Base-by-base conservation (phyloP, 1,140 invertebrate genomes). In the Aphidius ervi region DNA sequence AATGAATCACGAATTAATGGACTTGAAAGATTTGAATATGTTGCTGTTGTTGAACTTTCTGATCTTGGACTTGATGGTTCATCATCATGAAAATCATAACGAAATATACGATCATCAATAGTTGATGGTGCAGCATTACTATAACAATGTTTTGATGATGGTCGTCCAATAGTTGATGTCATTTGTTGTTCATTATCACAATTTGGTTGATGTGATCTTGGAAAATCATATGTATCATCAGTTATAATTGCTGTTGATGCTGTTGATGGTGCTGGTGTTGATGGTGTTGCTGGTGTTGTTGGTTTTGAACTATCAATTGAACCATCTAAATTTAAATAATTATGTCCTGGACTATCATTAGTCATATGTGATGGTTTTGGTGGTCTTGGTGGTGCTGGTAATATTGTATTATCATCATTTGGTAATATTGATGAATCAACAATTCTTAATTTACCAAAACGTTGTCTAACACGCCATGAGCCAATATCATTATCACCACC, bases 201-300 rank as follows among this genome's bases (percentile, higher is more conserved):
- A 67, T 78, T 76, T 54, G 80, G 79, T 62, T 84, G 81, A 71
- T 89, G 86, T 52, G 86, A 86, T 61, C 87, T 81, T 39, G 88
- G 87, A 76, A 89, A 86, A 71, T 91, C 88, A 67, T 90, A 89
- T 63, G 84, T 86, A 47, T 89, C 88, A 73, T 90, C 88, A 0
- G 70, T 73, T 3, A 79, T 61, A 9, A 70, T 58, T 1, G 67
- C 65, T 8, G 68, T 70, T 6, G 66, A 64, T 2, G 74, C 71
- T 1, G 74, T 78, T 5, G 70, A 68, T 42, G 77, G 72, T 5
- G 70, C 73, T 5, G 75, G 70, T 5, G 76, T 76, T 0, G 70
- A 72, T 20, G 75, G 75, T 6, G 76, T 77, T 0, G 72, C 74
- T 39, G 75, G 75, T 6, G 74, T 77, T 4, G 72, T 77, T 4